Percentiles rank a stretch among this genome's conserved stretches.
These are phyloP conservation scores for Crypturellus tataupa DNA, from an alignment of 2,797 vertebrate species.

Conservation along the genomic window DNA sequence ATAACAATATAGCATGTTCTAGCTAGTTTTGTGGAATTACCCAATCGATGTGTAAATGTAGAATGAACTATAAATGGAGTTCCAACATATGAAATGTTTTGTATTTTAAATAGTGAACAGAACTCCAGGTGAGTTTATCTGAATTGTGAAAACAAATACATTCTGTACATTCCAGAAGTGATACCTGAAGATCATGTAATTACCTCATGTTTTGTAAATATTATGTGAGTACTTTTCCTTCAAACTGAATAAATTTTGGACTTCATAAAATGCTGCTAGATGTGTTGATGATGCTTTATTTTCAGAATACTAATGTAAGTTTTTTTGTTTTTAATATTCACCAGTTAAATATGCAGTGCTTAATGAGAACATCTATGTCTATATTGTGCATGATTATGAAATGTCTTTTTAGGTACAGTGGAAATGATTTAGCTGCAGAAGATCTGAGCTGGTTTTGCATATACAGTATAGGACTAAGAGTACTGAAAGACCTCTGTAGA, in stretches of 20 bases:
- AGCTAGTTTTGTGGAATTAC: background rate
- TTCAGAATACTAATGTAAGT: background rate
- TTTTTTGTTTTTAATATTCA: background rate
- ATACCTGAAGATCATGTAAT: background rate
- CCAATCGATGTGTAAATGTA: background rate
- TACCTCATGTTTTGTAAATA: background rate
- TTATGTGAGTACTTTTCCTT: background rate
- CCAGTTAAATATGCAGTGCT: background rate
- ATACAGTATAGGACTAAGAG: background rate
- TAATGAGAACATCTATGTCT: background rate
- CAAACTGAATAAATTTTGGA: background rate
- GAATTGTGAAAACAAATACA: background rate
- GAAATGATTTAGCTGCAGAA: background rate
- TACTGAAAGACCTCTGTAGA: background rate
- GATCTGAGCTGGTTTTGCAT: background rate
- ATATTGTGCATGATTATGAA: background rate
- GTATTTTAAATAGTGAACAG: no score
- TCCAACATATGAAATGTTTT: no score
- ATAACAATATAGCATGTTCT: background rate
- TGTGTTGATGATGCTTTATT: background rate
- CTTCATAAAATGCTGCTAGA: background rate
- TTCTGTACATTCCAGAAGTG: background rate
- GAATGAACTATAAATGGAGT: no score
- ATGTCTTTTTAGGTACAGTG: background rate
- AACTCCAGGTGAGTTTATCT: background rate